phyloP scores from a whole-genome alignment of 30 jellyfish, hydroid and myxozoan species.

The Turritopsis rubra region DNA sequence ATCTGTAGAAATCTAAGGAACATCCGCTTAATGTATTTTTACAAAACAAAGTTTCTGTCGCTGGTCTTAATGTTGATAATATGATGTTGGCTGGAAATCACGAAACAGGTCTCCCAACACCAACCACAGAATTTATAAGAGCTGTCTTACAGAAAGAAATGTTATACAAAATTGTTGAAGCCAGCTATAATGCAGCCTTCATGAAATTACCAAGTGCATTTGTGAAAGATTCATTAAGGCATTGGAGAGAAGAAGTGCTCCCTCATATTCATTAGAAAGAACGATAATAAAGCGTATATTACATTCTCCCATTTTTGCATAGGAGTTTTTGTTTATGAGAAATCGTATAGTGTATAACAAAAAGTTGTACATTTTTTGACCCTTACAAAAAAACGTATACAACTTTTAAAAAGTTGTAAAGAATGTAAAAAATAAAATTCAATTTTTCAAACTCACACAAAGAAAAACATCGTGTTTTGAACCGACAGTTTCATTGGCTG shows the following conservation, averaged over 20 bases:
- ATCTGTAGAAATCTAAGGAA: not conserved
- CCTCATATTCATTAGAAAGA: conserved; percentile 1
- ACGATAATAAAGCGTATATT: too few species aligned
- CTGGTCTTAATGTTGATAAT: conserved; percentile 23
- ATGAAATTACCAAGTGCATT: not conserved
- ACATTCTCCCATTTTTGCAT: too few species aligned
- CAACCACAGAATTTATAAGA: conserved; percentile 7
- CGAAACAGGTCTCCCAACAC: not conserved
- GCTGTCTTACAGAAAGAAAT: not conserved
- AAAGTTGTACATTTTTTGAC: too few species aligned
- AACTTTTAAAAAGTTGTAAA: too few species aligned
- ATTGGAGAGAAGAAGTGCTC: conserved; percentile 15
- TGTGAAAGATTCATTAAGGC: not conserved
- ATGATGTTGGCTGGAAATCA: conserved; percentile 16
- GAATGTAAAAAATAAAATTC: too few species aligned
- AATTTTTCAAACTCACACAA: too few species aligned
- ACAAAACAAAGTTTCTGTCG: not conserved
- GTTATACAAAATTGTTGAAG: not conserved
- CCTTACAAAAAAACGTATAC: too few species aligned
- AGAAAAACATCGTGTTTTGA: too few species aligned
- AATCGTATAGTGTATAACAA: too few species aligned
- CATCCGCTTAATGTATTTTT: conserved; percentile 10
- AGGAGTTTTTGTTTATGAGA: too few species aligned
- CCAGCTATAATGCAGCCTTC: conserved; percentile 18
- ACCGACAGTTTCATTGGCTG: too few species aligned